Percentiles rank a stretch among this genome's conserved stretches.
phyloP scores from a whole-genome alignment of 1,140 invertebrate genomes.

The Cyclina sinensis region DNA sequence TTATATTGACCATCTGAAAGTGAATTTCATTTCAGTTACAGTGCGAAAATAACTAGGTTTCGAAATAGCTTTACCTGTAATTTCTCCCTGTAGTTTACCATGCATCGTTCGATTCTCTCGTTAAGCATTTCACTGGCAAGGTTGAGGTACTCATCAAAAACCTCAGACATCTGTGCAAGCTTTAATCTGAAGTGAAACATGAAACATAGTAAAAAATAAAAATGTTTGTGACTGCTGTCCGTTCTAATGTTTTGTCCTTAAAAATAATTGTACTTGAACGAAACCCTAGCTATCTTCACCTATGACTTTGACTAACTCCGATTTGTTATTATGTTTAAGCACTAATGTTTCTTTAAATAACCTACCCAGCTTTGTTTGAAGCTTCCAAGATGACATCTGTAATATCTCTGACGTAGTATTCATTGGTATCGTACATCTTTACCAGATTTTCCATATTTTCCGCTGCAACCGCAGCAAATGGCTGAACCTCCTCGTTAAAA shows the following conservation, averaged over 20 bases:
- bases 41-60: too few relatives aligned
- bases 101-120: neutral
- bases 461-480: neutral
- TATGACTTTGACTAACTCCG: too few relatives aligned
- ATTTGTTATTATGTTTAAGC: too few relatives aligned
- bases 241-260: too few relatives aligned
- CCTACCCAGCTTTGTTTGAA: neutral
- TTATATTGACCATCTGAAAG: too few relatives aligned
- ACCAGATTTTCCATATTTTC: neutral
- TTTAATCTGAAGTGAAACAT: neutral
- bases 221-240: too few relatives aligned
- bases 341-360: neutral
- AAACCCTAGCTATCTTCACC: too few relatives aligned
- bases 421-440: slow-evolving; percentile 55
- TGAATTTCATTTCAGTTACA: too few relatives aligned
- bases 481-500: slow-evolving; percentile 16
- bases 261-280: too few relatives aligned
- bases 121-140: neutral
- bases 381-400: neutral
- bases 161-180: neutral
- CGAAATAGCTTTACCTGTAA: neutral
- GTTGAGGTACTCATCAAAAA: neutral
- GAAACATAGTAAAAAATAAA: too few relatives aligned
- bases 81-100: neutral
- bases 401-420: slow-evolving; percentile 45